phyloP scores from a whole-genome alignment of 2,888 invertebrate genomes.

The Pseudoips prasinana region DNA sequence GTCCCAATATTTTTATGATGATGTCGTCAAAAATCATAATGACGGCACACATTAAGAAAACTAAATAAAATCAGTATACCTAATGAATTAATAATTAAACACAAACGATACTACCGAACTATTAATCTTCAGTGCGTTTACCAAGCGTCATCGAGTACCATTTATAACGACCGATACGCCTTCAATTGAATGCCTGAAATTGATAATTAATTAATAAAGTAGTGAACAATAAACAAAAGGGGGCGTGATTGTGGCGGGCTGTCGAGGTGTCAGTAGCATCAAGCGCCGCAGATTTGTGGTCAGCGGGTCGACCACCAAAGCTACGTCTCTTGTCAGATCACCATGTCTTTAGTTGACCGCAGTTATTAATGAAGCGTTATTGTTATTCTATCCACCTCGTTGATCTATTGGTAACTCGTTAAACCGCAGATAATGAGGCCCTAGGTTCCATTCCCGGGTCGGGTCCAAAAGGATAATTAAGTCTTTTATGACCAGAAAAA shows the following conservation, averaged over 20 bases:
- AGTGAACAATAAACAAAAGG: conserved; percentile 67
- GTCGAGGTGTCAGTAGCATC: conserved; percentile 63
- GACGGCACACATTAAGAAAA: too few species aligned
- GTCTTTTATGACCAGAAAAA: too few species aligned
- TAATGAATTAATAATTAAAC: too few species aligned
- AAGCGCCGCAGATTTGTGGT: conserved; percentile 74
- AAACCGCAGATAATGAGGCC: too few species aligned
- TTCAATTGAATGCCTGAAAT: conserved; percentile 32
- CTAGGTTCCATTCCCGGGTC: too few species aligned
- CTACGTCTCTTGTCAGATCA: conserved; percentile 46
- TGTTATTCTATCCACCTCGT: conserved; percentile 30
- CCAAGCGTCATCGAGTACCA: conserved; percentile 8
- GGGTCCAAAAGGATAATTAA: too few species aligned
- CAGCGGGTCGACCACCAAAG: conserved; percentile 46
- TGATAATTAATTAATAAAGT: conserved; percentile 59
- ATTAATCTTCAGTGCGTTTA: conserved; percentile 21
- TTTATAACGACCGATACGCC: conserved; percentile 23
- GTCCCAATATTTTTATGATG: too few species aligned
- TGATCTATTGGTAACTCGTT: too few species aligned
- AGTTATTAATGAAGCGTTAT: conserved; percentile 53
- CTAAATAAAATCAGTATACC: too few species aligned
- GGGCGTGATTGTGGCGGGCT: conserved; percentile 56
- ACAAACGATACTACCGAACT: conserved; percentile 1
- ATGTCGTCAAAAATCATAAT: too few species aligned
- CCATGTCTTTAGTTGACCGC: conserved; percentile 50